A percentile compares a stretch with the other conserved stretches of the same genome.
phyloP scores from a whole-genome alignment of 2,113 vertebrate genomes.

The Mormoops blainvillei region DNA sequence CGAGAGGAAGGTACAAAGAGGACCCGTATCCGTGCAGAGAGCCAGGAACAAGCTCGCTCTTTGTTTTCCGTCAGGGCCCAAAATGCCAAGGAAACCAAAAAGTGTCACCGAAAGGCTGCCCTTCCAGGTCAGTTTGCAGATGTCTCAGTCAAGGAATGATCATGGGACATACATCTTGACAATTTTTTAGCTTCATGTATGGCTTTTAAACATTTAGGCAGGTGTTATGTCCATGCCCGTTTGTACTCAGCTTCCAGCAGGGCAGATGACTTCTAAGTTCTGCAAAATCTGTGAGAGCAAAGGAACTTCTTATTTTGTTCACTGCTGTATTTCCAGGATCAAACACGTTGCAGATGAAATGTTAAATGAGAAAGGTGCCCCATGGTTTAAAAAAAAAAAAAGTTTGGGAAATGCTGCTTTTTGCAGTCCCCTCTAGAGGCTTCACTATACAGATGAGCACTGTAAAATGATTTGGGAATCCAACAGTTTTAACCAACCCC shows the following conservation, averaged over 20 bases:
- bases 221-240: neutral
- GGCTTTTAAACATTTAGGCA: neutral
- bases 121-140: neutral
- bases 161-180: neutral
- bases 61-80: neutral
- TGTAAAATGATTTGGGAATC: neutral
- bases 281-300: neutral
- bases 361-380: neutral
- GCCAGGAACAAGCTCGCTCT: neutral
- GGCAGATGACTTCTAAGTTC: neutral
- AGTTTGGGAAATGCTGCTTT: neutral
- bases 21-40: neutral
- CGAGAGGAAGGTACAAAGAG: neutral
- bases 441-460: neutral
- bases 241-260: neutral
- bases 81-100: neutral
- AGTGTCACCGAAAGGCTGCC: neutral
- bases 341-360: neutral
- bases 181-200: neutral
- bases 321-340: neutral
- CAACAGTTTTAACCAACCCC: neutral
- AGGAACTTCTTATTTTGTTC: neutral
- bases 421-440: neutral
- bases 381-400: neutral
- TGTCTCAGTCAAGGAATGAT: neutral